phyloP scores from a whole-genome alignment of 2,888 invertebrate genomes.

The Shargacucullia verbasci region DNA sequence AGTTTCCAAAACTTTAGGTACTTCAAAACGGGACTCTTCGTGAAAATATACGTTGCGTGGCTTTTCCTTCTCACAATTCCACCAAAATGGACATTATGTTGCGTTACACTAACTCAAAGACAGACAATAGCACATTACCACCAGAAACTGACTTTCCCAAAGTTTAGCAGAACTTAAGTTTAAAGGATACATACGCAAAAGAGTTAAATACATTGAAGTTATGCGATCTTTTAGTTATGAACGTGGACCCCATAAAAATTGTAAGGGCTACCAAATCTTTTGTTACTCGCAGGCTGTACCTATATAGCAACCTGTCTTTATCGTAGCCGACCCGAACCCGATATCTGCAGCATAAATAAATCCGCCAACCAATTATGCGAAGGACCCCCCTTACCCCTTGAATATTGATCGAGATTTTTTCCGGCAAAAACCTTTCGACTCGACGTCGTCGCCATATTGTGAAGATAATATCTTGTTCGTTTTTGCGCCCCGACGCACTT shows the following conservation, averaged over 20 bases:
- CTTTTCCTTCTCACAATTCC: too few relatives aligned
- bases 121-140: too few relatives aligned
- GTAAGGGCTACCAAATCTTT: constrained; percentile 56
- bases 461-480: constrained; percentile 77
- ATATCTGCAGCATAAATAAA: constrained; percentile 76
- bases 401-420: constrained; percentile 85
- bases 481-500: constrained; percentile 66
- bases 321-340: constrained; percentile 56
- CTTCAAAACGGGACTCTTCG: too few relatives aligned
- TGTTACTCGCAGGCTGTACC: constrained; percentile 61
- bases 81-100: too few relatives aligned
- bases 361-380: constrained; percentile 80
- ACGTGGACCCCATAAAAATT: constrained; percentile 23
- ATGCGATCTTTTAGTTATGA: constrained; percentile 10
- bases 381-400: constrained; percentile 68
- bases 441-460: constrained; percentile 76
- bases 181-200: too few relatives aligned
- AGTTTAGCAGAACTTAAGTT: too few relatives aligned
- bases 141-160: too few relatives aligned
- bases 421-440: constrained; percentile 69
- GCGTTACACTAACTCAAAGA: too few relatives aligned
- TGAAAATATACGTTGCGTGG: too few relatives aligned
- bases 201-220: too few relatives aligned
- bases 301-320: constrained; percentile 59
- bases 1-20: too few relatives aligned